These are phyloP conservation scores for Acanthis flammea DNA, from an alignment of 2,797 vertebrate species.

Conservation along the genomic window DNA sequence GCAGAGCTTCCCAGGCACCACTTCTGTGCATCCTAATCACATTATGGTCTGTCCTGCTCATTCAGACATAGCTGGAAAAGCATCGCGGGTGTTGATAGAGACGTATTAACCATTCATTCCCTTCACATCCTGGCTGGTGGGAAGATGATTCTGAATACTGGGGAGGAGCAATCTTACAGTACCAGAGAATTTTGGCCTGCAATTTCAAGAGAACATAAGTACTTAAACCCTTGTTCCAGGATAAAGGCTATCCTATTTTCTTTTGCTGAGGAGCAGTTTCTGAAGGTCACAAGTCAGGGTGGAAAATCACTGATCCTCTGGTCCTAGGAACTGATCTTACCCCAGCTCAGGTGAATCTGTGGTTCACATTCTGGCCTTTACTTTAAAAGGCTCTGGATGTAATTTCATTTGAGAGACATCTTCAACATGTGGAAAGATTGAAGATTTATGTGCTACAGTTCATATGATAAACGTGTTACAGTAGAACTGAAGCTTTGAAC, in stretches of 20 bases:
- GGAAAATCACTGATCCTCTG: not conserved
- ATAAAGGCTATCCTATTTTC: not conserved
- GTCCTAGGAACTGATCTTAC: not conserved
- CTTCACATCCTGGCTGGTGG: not conserved
- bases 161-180: not conserved
- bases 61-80: not conserved
- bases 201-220: not conserved
- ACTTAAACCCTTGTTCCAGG: not conserved
- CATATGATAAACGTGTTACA: not conserved
- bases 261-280: not conserved
- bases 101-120: not conserved
- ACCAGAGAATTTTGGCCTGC: not conserved
- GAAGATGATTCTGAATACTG: not conserved
- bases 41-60: not conserved
- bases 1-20: not conserved
- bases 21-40: not conserved
- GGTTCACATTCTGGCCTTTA: not conserved
- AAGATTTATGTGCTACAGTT: not conserved
- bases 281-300: not conserved
- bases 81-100: not conserved
- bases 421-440: not conserved
- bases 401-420: conserved; percentile 8
- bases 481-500: not conserved
- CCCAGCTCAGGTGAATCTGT: not conserved
- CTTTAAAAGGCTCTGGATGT: not conserved